A percentile compares a stretch with the other conserved stretches of the same genome.
Evolutionary conservation across 2,888 invertebrate genomes (phyloP).

Genomic region (Cyaniris semiargus): DNA sequence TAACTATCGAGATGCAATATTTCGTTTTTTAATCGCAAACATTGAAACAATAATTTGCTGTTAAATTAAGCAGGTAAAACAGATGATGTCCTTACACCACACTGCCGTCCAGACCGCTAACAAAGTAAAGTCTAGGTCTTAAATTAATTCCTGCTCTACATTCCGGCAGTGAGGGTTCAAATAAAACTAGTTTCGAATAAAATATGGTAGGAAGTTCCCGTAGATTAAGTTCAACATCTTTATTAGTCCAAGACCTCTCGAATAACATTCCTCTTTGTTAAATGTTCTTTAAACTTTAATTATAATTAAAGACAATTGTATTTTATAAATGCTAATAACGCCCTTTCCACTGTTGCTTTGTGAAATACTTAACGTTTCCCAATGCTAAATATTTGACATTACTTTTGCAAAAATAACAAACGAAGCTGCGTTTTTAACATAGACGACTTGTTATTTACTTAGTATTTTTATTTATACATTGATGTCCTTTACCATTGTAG

Average conservation of each 20-base stretch:
- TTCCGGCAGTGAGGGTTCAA: constrained; percentile 29
- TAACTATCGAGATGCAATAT: too few species aligned
- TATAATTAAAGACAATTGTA: constrained; percentile 25
- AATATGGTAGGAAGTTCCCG: constrained; percentile 28
- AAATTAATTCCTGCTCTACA: constrained; percentile 34
- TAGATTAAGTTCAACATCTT: constrained; percentile 30
- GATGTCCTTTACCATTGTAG: too few species aligned
- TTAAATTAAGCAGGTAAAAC: not conserved
- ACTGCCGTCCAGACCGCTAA: constrained; percentile 32
- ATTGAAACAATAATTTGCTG: too few species aligned
- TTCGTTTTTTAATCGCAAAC: too few species aligned
- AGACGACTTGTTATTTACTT: not conserved
- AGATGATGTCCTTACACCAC: constrained; percentile 27
- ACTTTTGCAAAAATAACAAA: not conserved
- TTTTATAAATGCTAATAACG: not conserved
- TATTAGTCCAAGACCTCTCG: constrained; percentile 27
- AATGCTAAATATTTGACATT: not conserved
- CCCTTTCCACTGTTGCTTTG: not conserved
- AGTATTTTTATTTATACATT: not conserved
- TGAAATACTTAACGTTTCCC: not conserved
- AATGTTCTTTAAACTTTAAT: constrained; percentile 24
- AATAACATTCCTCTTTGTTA: constrained; percentile 27
- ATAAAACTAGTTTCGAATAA: constrained; percentile 31
- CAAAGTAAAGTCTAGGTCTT: constrained; percentile 32
- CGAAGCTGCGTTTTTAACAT: too few species aligned